Conservation (phyloP, 2,888 invertebrate species). For the Epistrophella euchroma region DNA sequence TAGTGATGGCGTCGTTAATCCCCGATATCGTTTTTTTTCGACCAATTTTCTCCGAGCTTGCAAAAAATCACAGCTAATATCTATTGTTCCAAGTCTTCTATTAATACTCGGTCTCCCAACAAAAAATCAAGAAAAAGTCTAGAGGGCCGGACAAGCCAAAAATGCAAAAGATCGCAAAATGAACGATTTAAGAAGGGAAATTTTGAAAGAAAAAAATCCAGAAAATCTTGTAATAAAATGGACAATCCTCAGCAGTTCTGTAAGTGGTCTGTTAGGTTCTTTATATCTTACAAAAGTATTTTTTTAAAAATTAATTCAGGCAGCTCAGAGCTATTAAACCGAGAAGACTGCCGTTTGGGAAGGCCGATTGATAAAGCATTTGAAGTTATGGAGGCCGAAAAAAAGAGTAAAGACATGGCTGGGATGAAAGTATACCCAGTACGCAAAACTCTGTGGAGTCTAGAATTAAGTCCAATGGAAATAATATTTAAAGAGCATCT, state of each 20-base stretch:
- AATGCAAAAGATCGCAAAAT: constrained; percentile 89
- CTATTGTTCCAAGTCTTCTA: neutral
- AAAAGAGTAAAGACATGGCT: constrained; percentile 81
- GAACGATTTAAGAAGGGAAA: constrained; percentile 88
- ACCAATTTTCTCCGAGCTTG: too few species aligned
- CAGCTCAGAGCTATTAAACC: constrained; percentile 84
- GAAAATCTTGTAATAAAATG: constrained; percentile 87
- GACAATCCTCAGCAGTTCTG: constrained; percentile 85
- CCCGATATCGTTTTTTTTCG: too few species aligned
- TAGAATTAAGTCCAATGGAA: constrained; percentile 93
- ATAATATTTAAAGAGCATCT: constrained; percentile 93
- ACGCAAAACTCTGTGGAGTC: constrained; percentile 91
- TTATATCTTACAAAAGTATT: neutral
- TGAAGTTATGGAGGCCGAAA: constrained; percentile 87
- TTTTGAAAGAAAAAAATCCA: constrained; percentile 87
- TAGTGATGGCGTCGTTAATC: too few species aligned
- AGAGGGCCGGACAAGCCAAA: constrained; percentile 91
- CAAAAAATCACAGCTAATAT: too few species aligned
- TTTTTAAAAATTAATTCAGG: constrained; percentile 74
- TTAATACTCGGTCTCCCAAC: constrained; percentile 26
- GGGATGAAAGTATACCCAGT: constrained; percentile 84
- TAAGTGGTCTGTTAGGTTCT: constrained; percentile 66
- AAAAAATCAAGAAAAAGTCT: constrained; percentile 91
- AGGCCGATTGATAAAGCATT: constrained; percentile 90
- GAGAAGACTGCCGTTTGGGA: constrained; percentile 95